Base-by-base conservation (phyloP, 1,140 invertebrate species). In the Muscidifurax raptorellus region DNA sequence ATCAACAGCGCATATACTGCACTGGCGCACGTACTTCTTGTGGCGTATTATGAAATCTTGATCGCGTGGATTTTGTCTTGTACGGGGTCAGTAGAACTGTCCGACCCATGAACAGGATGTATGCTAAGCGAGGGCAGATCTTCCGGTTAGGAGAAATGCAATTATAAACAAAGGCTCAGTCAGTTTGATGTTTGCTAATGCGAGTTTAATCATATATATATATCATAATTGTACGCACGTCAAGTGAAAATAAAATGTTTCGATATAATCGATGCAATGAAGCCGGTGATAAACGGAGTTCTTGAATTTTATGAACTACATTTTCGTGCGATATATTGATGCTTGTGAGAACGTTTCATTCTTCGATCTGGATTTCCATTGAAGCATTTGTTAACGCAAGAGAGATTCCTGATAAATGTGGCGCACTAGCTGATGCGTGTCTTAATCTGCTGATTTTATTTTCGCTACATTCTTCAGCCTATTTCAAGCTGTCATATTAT, bases 291-390 rank as follows among this genome's bases (percentile, higher is more conserved):
- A 74, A 74, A 36, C 30, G 15, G 22, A 36, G 32, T 40, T 30
- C 28, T 71, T 71, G 13, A 32, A 72, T 72, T 32, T 72, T 72
- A 28, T 67, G 66, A 66, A 66, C 64, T 66, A n/a, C n/a, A 25
- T 69, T 30, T 30, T 69, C 28, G 25, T 30, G 13, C 25, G 25
- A 69, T 30, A n/a, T n/a, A 30, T 28, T 18, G 66, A 27, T 69
- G 13, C 27, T 28, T 25, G 25, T 2, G 10, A 28, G 28, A 32
- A 32, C 22, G 2, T 36, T 32, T 32, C 13, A 77, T 77, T 77
- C 47, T 59, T 77, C n/a, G n/a, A n/a, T n/a, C 13, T 28, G 13
- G 47, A 59, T 30, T 64, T 77, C 47, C 13, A 5, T 28, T 22
- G 44, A 77, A 32, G 36, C 75, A 32, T 64, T 59, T 77, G 7